phyloP scores from a whole-genome alignment of 2,113 vertebrate species.

The Apteryx mantelli region DNA sequence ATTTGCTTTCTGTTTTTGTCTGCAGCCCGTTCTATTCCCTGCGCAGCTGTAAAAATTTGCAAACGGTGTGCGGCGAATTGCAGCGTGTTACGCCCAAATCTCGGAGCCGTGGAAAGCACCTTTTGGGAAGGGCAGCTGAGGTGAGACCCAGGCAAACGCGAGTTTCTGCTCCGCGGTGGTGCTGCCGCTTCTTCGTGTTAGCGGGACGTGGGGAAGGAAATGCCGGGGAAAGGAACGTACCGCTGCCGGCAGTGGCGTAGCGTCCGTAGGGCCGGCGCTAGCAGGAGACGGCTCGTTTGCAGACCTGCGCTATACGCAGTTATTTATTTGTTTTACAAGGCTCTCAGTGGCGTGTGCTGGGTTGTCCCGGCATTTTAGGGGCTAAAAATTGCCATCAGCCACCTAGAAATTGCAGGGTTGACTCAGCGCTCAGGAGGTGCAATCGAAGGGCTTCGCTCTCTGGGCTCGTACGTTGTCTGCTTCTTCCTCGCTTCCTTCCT shows the following conservation, averaged over 20 bases:
- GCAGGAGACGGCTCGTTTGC: too few relatives aligned
- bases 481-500: background rate
- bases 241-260: too few relatives aligned
- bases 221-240: background rate
- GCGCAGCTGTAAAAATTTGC: background rate
- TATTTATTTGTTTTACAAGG: too few relatives aligned
- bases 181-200: background rate
- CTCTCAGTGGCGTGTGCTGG: too few relatives aligned
- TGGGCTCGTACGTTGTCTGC: background rate
- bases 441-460: background rate
- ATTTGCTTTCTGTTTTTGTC: background rate
- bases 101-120: background rate
- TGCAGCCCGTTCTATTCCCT: background rate
- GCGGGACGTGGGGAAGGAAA: too few relatives aligned
- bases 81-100: background rate
- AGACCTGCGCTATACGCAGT: too few relatives aligned
- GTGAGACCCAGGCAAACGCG: background rate
- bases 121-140: background rate
- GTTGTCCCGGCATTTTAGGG: too few relatives aligned
- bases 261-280: too few relatives aligned
- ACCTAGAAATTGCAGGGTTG: rapidly evolving
- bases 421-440: background rate
- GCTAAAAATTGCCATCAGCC: background rate
- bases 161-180: background rate
- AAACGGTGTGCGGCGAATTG: background rate